Base-by-base conservation (phyloP, 2,888 invertebrate species). In the Lasioglossum zephyrum region DNA sequence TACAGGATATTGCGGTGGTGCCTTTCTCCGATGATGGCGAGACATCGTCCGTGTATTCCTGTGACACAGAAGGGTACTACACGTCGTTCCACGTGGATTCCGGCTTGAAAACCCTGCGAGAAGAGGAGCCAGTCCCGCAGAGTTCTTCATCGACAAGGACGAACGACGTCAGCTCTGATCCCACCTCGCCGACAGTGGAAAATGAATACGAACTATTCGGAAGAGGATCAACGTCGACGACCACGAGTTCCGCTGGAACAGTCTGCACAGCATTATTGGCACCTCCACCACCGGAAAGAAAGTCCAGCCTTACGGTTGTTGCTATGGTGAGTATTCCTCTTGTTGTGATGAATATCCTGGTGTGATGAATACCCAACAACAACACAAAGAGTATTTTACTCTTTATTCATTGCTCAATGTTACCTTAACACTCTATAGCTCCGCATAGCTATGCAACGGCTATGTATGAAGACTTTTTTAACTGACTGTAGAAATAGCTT, bases 1-100 rank as follows among this genome's bases (percentile, higher is more conserved):
- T 97, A 87, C 97, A 97, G 92, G 97, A 98, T 94, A 96, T 97
- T 88, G 97, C 97, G 89, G 94, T 92, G 39, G 92, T 94, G 72
- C 94, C 95, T 13, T 95, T 95, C 88, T 94, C 94, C 44, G 98
- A 98, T 94, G 98, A 98, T 94, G 97, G 97, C 77, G 98, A 98
- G 95, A 98, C 98, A 1, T 98, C 98, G 91, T 98, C 98, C 0
- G 98, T 98, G 83, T 99, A 98, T 95, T 99, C 99, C 3, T 98
- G 99, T 94, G 99, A 99, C 94, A 99, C 99, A 1, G 99, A 99
- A 95, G 99, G 99, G 11, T 99, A 99, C 95, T 99, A 99, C 95
- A 99, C 99, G 0, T 99, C 99, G 36, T 99, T 99, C 96, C 99
- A 99, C 95, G 97, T 98, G 96, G 99, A 99, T 95, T 98, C 98